These are phyloP conservation scores for Heloderma charlesbogerti DNA, from an alignment of 2,113 vertebrate species.

Conservation along the genomic window DNA sequence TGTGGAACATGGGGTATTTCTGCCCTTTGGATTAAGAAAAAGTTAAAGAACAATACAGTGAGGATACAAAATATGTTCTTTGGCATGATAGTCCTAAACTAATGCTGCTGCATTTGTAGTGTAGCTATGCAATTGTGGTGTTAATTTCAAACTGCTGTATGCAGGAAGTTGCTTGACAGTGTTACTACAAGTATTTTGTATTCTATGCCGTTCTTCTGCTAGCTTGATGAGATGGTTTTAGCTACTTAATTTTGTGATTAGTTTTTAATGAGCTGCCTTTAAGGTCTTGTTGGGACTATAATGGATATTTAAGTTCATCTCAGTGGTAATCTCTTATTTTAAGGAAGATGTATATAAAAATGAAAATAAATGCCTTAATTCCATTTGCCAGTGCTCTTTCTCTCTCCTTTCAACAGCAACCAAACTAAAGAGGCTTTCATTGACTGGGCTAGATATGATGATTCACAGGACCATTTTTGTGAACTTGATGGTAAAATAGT, in stretches of 20 bases:
- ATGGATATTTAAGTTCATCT: slow-evolving; percentile 26
- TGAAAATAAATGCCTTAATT: neutral
- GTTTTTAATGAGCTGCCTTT: neutral
- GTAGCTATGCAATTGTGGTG: neutral
- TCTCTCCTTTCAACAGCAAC: slow-evolving; percentile 80
- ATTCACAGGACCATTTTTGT: slow-evolving; percentile 97
- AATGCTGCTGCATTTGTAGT: neutral
- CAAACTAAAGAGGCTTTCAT: slow-evolving; percentile 96
- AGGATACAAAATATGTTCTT: neutral
- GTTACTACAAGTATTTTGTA: neutral
- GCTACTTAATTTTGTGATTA: neutral
- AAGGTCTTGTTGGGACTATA: neutral
- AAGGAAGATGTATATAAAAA: neutral
- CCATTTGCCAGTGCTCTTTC: slow-evolving; percentile 8
- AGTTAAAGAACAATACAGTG: neutral
- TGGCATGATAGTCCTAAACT: neutral
- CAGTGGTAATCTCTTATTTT: slow-evolving; percentile 42
- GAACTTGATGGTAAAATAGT: slow-evolving; percentile 91
- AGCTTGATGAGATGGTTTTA: neutral
- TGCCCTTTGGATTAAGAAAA: neutral
- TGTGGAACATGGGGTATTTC: neutral
- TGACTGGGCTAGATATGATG: slow-evolving; percentile 97
- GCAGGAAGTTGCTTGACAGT: neutral
- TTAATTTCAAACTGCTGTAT: neutral
- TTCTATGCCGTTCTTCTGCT: neutral